These are phyloP conservation scores for Galaxea fascicularis DNA, from an alignment of 92 coral and sea anemone genomes.

Conservation along the genomic window DNA sequence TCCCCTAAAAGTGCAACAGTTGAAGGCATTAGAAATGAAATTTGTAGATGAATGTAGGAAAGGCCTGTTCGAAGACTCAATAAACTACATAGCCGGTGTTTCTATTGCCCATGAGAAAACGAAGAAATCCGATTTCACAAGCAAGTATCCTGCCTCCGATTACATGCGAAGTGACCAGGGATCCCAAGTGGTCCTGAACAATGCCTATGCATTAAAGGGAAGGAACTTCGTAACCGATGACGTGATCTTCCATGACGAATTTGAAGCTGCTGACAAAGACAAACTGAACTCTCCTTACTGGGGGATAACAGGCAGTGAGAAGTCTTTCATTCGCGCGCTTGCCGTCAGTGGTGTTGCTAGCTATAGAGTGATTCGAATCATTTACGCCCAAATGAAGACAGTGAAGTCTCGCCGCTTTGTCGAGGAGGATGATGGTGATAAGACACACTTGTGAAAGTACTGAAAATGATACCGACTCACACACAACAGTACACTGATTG, in stretches of 20 bases:
- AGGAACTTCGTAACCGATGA: constrained; percentile 65
- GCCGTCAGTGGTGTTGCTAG: constrained; percentile 57
- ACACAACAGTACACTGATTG: too few relatives aligned
- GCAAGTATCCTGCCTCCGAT: constrained; percentile 23
- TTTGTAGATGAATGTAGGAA: constrained; percentile 41
- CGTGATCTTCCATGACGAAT: constrained; percentile 30
- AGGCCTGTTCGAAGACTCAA: background rate
- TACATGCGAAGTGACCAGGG: constrained; percentile 54
- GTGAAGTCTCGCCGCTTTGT: background rate
- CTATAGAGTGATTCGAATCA: constrained; percentile 58
- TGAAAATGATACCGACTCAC: too few relatives aligned
- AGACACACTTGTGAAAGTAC: too few relatives aligned
- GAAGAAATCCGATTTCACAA: constrained; percentile 26
- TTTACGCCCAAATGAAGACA: constrained; percentile 36
- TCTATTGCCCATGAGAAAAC: constrained; percentile 52
- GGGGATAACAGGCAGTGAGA: constrained; percentile 30
- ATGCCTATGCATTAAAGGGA: constrained; percentile 42
- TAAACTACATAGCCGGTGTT: constrained; percentile 52
- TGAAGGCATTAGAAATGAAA: background rate
- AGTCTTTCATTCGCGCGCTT: constrained; percentile 64
- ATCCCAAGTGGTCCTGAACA: constrained; percentile 62
- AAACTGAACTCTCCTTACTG: constrained; percentile 52
- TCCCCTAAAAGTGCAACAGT: constrained; percentile 17
- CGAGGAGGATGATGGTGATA: background rate
- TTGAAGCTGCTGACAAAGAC: background rate